These are phyloP conservation scores for Tenebrosternarchus preto DNA, from an alignment of 2,113 vertebrate species.

Conservation along the genomic window DNA sequence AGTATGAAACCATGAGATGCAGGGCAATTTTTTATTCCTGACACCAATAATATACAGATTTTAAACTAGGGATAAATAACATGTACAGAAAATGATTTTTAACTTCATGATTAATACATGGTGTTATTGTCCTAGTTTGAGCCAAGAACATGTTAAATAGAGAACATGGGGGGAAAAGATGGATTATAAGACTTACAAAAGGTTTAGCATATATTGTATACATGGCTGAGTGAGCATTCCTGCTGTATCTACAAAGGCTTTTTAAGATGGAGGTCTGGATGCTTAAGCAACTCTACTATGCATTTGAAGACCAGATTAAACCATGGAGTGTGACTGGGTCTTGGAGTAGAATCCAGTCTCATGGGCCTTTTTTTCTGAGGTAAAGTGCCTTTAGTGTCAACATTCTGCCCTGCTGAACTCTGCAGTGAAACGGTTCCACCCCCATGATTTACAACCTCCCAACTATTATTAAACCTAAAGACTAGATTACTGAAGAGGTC, in stretches of 20 bases:
- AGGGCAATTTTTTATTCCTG: conserved; percentile 61
- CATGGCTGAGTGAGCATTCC: conserved; percentile 59
- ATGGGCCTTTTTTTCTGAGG: conserved; percentile 49
- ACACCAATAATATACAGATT: conserved; percentile 62
- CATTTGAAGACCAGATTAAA: conserved; percentile 49
- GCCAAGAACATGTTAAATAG: conserved; percentile 21
- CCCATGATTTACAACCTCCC: conserved; percentile 69
- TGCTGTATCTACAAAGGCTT: conserved; percentile 64
- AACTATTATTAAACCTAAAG: conserved; percentile 73
- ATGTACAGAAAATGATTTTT: conserved; percentile 63
- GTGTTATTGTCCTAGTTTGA: background rate
- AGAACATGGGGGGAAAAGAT: background rate
- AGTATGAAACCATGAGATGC: conserved; percentile 61
- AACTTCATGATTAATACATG: conserved; percentile 59
- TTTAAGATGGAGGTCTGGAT: conserved; percentile 65
- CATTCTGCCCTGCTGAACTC: conserved; percentile 68
- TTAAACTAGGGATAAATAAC: conserved; percentile 62
- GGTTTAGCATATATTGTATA: conserved; percentile 65
- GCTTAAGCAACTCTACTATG: conserved; percentile 52
- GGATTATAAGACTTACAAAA: conserved; percentile 50
- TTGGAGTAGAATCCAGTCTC: conserved; percentile 54
- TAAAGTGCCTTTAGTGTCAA: conserved; percentile 75
- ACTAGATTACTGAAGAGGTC: conserved; percentile 49
- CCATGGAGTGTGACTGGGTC: conserved; percentile 53
- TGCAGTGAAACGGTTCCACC: conserved; percentile 60